Base-by-base conservation (phyloP, 2,113 vertebrate genomes). In the Atrichornis clamosus region DNA sequence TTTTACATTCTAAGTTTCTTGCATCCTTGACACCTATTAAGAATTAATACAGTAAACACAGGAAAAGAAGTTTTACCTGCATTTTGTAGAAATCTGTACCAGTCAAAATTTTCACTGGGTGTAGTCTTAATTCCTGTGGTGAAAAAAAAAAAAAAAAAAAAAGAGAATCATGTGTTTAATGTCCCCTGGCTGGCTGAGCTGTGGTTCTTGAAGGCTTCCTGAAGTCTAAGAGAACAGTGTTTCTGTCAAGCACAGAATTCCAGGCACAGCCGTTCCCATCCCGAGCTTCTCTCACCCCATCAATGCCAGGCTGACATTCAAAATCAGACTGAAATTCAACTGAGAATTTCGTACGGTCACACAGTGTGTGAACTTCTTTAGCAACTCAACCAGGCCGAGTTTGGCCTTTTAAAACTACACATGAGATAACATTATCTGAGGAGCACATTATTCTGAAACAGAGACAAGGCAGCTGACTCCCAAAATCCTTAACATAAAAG, bases 11-110 rank as follows among this genome's bases (percentile, higher is more conserved):
- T 49, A 42, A 39, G 46, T 41, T 52, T 47, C 35, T 65, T 62
- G 60, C 33, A 35, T 32, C 23, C 11, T 16, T 81, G 24, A n/a
- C 10, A 52, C 5, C n/a, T 47, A 32, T 19, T 13, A 30, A 52
- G 13, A 65, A 74, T 24, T 80, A 90, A 53, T 10, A 27, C 1
- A n/a, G 30, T 2, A 17, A 69, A 56, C 37, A 56, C 3, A 47
- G 32, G 39, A 39, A 64, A 27, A 74, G 7, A 17, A 17, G 1
- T 59, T 94, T 97, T 96, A 99, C 99, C 99, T 99, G 98, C 95
- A n/a, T 84, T 97, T 78, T 95, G 98, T 41, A 99, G 97, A 95
- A 99, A 99, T 83, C 96, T 91, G 44, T 84, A 75, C 99, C 99
- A 99, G 96, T 98, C 97, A 97, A 99, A 99, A 24, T 94, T 69